A percentile compares a stretch with the other conserved stretches of the same genome.
Evolutionary conservation across 37 sponge, comb jelly and placozoan genomes (phyloP).

Genomic region (Crambe crambe): DNA sequence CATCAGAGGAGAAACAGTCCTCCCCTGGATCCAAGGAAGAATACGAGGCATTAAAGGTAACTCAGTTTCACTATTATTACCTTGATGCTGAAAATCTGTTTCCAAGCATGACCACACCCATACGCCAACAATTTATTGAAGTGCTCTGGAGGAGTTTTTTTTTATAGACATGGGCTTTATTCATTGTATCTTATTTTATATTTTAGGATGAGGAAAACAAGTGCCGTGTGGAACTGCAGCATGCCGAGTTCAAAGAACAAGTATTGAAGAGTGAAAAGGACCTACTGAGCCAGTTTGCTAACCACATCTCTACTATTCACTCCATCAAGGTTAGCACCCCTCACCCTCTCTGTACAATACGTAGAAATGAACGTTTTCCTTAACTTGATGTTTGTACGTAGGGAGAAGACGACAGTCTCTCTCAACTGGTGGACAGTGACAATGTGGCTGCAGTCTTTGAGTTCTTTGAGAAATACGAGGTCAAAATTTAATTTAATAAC

Average conservation of each 20-base stretch:
- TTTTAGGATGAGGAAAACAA: too few species aligned
- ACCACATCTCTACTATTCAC: conserved; percentile 30
- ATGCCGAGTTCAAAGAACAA: conserved; percentile 19
- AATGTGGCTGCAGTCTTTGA: conserved; percentile 28
- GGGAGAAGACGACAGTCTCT: conserved; percentile 2
- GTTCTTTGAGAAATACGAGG: conserved; percentile 34
- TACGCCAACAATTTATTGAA: too few species aligned
- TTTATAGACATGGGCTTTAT: too few species aligned
- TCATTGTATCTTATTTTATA: too few species aligned
- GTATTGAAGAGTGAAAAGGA: conserved; percentile 31
- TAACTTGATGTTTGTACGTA: neutral
- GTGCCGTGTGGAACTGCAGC: too few species aligned
- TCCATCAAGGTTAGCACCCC: conserved; percentile 39
- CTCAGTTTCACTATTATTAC: too few species aligned
- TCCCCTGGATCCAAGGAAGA: conserved; percentile 3
- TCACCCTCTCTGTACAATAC: neutral
- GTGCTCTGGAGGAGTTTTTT: too few species aligned
- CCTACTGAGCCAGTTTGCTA: conserved; percentile 26
- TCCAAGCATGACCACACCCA: too few species aligned
- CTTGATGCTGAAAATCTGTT: too few species aligned
- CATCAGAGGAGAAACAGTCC: conserved; percentile 7
- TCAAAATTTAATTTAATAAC: neutral
- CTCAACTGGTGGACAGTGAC: conserved; percentile 13
- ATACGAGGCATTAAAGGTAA: conserved; percentile 18
- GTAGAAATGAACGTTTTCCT: neutral